A percentile compares a stretch with the other conserved stretches of the same genome.
Conservation (phyloP, 2,888 invertebrate genomes). For the Thumatha senex region DNA sequence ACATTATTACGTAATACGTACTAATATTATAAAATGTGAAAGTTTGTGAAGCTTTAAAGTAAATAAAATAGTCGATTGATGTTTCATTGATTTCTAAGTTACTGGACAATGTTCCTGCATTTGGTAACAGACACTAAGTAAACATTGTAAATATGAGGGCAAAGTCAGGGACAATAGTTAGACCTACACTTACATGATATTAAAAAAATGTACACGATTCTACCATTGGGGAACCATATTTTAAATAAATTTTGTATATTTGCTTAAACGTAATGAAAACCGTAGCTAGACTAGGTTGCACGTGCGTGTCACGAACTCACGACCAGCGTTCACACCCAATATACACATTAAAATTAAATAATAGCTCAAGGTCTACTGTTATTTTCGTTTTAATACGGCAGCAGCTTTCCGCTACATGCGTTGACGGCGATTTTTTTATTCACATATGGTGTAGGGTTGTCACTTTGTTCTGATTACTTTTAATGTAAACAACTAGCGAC, state of each 20-base stretch:
- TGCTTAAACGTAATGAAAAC: slow-evolving; percentile 22
- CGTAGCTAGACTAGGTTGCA: slow-evolving; percentile 34
- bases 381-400: slow-evolving; percentile 66
- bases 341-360: slow-evolving; percentile 76
- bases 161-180: too few relatives aligned
- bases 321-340: slow-evolving; percentile 48
- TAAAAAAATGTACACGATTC: slow-evolving; percentile 12
- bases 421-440: slow-evolving; percentile 31
- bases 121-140: too few relatives aligned
- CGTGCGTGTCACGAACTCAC: slow-evolving; percentile 50
- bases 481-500: too few relatives aligned
- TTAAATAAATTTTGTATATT: slow-evolving; percentile 27
- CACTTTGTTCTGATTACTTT: not conserved
- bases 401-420: slow-evolving; percentile 42
- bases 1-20: too few relatives aligned
- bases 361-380: slow-evolving; percentile 72
- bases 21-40: too few relatives aligned
- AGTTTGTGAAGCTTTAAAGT: too few relatives aligned
- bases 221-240: slow-evolving; percentile 7
- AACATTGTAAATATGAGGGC: too few relatives aligned
- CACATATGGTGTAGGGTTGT: slow-evolving; percentile 13
- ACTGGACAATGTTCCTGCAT: too few relatives aligned
- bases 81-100: too few relatives aligned
- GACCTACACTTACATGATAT: not conserved
- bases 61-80: too few relatives aligned